A percentile compares a stretch with the other conserved stretches of the same genome.
phyloP scores from a whole-genome alignment of 2,888 invertebrate species.

The Pyralis farinalis region DNA sequence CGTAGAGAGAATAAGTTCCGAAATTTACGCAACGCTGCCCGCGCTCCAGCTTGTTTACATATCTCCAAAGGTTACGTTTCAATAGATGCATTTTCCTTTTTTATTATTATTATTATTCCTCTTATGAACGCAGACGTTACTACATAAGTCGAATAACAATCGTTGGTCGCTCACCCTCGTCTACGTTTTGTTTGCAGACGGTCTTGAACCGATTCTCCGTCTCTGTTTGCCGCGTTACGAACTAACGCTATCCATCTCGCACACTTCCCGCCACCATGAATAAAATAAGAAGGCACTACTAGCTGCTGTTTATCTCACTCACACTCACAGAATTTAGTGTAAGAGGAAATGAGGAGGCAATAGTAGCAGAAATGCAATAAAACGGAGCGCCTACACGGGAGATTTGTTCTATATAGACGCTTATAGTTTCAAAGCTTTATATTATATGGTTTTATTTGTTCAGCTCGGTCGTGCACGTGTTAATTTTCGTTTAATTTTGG shows the following conservation, averaged over 20 bases:
- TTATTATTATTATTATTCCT: constrained; percentile 53
- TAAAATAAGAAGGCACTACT: constrained; percentile 61
- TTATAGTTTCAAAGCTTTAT: constrained; percentile 43
- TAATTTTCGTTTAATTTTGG: constrained; percentile 60
- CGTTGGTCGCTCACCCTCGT: constrained; percentile 55
- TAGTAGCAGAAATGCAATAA: constrained; percentile 60
- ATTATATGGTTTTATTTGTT: constrained; percentile 55
- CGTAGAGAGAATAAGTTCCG: background rate
- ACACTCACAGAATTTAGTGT: constrained; percentile 20
- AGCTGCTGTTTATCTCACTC: constrained; percentile 54
- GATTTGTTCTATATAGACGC: constrained; percentile 52
- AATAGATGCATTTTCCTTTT: constrained; percentile 53
- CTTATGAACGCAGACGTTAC: constrained; percentile 46
- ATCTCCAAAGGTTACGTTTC: constrained; percentile 39
- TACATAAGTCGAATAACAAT: constrained; percentile 66
- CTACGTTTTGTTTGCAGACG: constrained; percentile 56
- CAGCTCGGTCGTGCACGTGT: constrained; percentile 47
- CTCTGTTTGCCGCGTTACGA: constrained; percentile 38
- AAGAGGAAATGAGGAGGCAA: constrained; percentile 41
- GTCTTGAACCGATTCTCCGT: constrained; percentile 40
- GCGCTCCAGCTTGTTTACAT: constrained; percentile 32
- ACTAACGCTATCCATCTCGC: constrained; percentile 38
- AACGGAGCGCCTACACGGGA: constrained; percentile 53
- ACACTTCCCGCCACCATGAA: constrained; percentile 56
- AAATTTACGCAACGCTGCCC: background rate